phyloP scores from a whole-genome alignment of 2,888 invertebrate species.

The Andrena praecox region DNA sequence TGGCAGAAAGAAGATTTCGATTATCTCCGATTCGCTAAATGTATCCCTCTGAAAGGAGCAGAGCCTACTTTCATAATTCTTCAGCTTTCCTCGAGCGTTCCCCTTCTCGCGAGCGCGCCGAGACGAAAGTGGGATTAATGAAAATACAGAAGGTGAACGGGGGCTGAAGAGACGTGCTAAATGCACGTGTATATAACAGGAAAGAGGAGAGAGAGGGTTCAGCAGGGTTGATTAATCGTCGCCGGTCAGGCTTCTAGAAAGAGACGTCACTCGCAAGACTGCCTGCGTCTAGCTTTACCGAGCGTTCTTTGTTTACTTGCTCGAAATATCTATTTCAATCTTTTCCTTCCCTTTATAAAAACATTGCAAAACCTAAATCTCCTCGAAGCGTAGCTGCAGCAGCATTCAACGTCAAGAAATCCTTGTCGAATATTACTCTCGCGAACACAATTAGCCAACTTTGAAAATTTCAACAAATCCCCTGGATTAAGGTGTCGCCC shows the following conservation, averaged over 20 bases:
- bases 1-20: background rate
- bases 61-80: conserved; percentile 55
- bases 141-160: conserved; percentile 75
- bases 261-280: conserved; percentile 74
- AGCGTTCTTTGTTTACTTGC: conserved; percentile 67
- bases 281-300: conserved; percentile 70
- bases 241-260: conserved; percentile 68
- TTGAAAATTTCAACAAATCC: no score
- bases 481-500: background rate
- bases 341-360: background rate
- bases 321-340: conserved; percentile 54
- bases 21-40: conserved; percentile 1
- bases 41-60: conserved; percentile 1
- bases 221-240: conserved; percentile 76
- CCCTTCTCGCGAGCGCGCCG: conserved; percentile 61
- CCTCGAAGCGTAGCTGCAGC: background rate
- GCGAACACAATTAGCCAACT: background rate
- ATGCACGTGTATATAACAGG: conserved; percentile 74
- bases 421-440: no score
- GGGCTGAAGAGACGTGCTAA: conserved; percentile 72
- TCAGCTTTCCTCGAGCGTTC: conserved; percentile 24
- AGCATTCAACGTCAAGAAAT: background rate
- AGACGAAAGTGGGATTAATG: conserved; percentile 80
- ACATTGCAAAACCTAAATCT: background rate
- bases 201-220: conserved; percentile 56